phyloP scores from a whole-genome alignment of 2,113 vertebrate species.

The Corythornis vintsioides region DNA sequence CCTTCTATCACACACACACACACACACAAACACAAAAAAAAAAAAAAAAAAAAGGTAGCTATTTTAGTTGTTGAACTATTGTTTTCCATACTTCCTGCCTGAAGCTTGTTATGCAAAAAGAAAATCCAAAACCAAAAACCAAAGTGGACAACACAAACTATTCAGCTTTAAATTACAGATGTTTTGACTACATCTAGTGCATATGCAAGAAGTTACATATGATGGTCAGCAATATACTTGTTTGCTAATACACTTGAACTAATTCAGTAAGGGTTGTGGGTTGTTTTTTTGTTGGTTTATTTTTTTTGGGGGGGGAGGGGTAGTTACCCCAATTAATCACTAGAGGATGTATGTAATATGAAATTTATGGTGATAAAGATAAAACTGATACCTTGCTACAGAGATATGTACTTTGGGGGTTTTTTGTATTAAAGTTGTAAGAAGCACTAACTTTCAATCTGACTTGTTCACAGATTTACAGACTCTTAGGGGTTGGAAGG shows the following conservation, averaged over 20 bases:
- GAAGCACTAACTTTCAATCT: not conserved
- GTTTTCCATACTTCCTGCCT: not conserved
- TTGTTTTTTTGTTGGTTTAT: not conserved
- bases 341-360: not conserved
- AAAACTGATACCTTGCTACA: not conserved
- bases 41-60: not conserved
- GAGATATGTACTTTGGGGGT: not conserved
- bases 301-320: not conserved
- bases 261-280: not conserved
- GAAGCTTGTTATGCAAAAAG: not conserved
- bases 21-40: too few relatives aligned
- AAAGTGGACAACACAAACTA: not conserved
- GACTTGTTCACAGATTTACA: not conserved
- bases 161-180: not conserved
- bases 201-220: not conserved
- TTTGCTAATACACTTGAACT: not conserved
- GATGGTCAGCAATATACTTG: not conserved
- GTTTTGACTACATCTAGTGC: constrained; percentile 1
- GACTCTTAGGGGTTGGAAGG: too few relatives aligned
- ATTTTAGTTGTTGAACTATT: not conserved
- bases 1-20: not conserved
- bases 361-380: not conserved
- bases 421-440: not conserved
- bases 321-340: not conserved
- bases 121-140: too few relatives aligned